phyloP scores from a whole-genome alignment of 2,797 vertebrate species.

The Manis javanica region DNA sequence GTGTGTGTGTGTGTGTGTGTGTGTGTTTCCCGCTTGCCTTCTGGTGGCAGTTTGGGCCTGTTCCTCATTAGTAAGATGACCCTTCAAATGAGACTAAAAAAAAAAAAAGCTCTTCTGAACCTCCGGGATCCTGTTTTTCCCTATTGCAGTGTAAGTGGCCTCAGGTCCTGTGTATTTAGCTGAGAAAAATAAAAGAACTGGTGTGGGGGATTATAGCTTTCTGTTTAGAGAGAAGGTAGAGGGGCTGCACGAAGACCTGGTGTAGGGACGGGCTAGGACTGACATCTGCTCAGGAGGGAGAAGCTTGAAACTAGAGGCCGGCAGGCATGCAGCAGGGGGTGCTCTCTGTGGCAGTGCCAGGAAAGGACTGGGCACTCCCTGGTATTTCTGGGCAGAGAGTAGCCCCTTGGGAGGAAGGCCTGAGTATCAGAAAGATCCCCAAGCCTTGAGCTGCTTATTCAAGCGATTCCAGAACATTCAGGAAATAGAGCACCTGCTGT shows the following conservation, averaged over 20 bases:
- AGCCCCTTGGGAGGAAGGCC: not conserved
- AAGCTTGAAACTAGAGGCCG: too few relatives aligned
- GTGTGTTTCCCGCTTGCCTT: not conserved
- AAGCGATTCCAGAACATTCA: not conserved
- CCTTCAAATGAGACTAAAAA: slow-evolving; percentile 53
- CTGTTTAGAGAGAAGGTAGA: not conserved
- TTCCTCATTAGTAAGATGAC: slow-evolving; percentile 65
- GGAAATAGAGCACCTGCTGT: not conserved
- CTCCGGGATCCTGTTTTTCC: slow-evolving; percentile 47
- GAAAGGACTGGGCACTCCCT: not conserved
- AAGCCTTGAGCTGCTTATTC: not conserved
- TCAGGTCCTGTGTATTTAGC: slow-evolving; percentile 40
- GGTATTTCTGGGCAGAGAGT: not conserved
- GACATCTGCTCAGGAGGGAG: not conserved
- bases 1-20: not conserved
- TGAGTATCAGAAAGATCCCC: not conserved
- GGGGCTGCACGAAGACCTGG: not conserved
- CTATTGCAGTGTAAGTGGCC: slow-evolving; percentile 37
- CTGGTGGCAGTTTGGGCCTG: slow-evolving; percentile 51
- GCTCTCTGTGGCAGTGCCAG: not conserved
- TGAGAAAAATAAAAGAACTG: not conserved
- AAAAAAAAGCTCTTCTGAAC: slow-evolving; percentile 41
- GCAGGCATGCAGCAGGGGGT: fast-evolving
- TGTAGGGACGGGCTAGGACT: not conserved
- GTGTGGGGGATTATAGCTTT: not conserved